phyloP scores from a whole-genome alignment of 2,113 vertebrate species.

The Candoia aspera region DNA sequence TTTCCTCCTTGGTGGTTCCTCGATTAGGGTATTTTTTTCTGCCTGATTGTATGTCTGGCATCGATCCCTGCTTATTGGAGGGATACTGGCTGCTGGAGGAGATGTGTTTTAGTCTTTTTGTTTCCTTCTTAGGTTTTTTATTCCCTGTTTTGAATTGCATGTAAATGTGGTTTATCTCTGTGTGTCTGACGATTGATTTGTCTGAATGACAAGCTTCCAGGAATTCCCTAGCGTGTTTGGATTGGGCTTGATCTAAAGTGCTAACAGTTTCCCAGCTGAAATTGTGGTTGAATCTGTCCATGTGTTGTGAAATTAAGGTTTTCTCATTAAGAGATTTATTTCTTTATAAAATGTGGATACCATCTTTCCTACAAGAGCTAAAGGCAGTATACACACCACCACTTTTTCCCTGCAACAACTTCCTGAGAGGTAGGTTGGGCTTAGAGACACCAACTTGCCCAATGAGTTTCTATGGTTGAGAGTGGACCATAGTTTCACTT shows the following conservation, averaged over 20 bases:
- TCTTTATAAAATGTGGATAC: not conserved
- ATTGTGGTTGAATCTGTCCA: not conserved
- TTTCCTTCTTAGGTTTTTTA: not conserved
- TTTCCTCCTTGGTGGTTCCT: not conserved
- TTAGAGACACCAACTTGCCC: not conserved
- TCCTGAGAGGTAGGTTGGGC: not conserved
- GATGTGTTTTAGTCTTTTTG: not conserved
- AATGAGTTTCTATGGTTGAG: not conserved
- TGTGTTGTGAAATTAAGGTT: not conserved
- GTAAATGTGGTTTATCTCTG: not conserved
- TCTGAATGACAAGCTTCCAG: not conserved
- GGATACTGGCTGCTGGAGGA: not conserved
- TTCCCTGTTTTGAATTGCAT: not conserved
- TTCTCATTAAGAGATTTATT: not conserved
- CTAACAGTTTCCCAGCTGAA: not conserved
- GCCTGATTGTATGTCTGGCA: not conserved
- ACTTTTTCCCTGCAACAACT: not conserved
- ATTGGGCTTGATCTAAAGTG: not conserved
- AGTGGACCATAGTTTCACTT: not conserved
- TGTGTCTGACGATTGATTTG: not conserved
- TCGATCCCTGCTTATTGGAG: not conserved
- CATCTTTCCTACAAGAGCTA: not conserved
- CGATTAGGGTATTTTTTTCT: not conserved
- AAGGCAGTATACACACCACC: not conserved
- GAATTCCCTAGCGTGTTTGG: not conserved